Evolutionary conservation across 2,888 invertebrate species (phyloP).

Genomic region (Melinopterus prodromus): DNA sequence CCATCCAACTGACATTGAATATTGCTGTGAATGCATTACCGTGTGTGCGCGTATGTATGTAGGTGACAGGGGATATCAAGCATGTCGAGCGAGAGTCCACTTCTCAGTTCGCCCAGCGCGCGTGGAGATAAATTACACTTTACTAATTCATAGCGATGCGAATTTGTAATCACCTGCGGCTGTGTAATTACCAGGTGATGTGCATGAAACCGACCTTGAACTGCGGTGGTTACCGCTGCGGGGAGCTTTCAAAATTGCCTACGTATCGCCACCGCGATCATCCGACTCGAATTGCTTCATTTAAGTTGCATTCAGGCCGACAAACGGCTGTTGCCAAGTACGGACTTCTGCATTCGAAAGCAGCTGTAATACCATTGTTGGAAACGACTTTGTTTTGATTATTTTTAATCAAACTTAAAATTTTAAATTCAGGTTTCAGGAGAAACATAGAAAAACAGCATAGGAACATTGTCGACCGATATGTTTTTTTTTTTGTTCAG

Average conservation of each 20-base stretch:
- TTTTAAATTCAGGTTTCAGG: no score
- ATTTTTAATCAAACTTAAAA: not conserved
- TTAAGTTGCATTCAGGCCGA: slow-evolving; percentile 20
- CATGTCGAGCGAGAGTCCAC: not conserved
- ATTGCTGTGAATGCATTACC: not conserved
- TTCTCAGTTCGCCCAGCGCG: not conserved
- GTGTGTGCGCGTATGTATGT: not conserved
- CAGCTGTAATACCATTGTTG: not conserved
- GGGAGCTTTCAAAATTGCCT: not conserved
- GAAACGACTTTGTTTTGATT: not conserved
- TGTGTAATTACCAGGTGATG: slow-evolving; percentile 15
- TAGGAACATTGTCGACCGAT: no score
- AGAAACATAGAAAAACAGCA: no score
- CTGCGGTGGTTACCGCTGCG: not conserved
- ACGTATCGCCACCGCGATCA: not conserved
- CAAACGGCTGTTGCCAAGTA: slow-evolving; percentile 5
- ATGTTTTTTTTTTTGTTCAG: no score
- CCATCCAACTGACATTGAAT: not conserved
- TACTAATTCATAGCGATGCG: slow-evolving; percentile 18
- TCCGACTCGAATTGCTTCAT: slow-evolving; percentile 14
- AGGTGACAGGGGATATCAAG: not conserved
- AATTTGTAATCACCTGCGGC: slow-evolving; percentile 15
- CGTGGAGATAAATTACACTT: slow-evolving; percentile 7
- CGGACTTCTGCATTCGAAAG: not conserved
- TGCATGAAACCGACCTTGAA: not conserved